Base-by-base conservation (phyloP, 2,888 invertebrate genomes). In the Lepas anatifera region DNA sequence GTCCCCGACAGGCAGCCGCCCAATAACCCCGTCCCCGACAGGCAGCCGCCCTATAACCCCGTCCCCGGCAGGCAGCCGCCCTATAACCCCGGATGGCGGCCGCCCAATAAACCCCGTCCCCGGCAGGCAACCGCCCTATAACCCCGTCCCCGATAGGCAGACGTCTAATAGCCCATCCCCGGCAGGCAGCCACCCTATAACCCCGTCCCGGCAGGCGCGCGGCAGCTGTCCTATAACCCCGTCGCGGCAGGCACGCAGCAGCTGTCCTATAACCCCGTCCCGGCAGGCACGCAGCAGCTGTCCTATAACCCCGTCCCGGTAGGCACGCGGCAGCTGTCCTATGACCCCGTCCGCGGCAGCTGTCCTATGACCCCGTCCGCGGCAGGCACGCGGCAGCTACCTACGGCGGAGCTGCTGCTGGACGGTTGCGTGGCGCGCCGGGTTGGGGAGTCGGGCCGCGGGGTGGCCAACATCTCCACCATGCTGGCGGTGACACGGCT, bases 181-280 rank as follows among this genome's bases (percentile, higher is more conserved):
- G n/a, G n/a, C n/a, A n/a, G n/a, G n/a, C n/a, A n/a, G n/a, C n/a
- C 64, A 7, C 46, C 10, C 18, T 46, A 3, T 43, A 22, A 29
- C 22, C 37, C 27, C 50, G 35, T 35, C 22, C 25, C 48, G 35
- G n/a, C 41, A 70, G 73, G 85, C 27, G 85, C 84, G 3, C 76
- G 81, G 68, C 84, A 84, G 73, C 75, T 85, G 63, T 84, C 85
- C n/a, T 6, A 85, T 84, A 2, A 84, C 84, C 8, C 84, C 85
- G 75, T 77, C 85, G 10, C 77, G 84, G 11, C 76, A 85, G n/a
- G 82, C 84, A 76, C 84, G 83, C 10, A 75, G 80, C 10, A 74
- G 74, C 7, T 83, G 83, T 13, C 75, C 39, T 48, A 4, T 48
- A 6, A 18, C 25, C 48, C 25, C 48, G 6, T 10, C 39, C 39